Percentiles rank a stretch among this genome's conserved stretches.
These are phyloP conservation scores for Varanus komodoensis DNA, from an alignment of 2,113 vertebrate species.

Conservation along the genomic window DNA sequence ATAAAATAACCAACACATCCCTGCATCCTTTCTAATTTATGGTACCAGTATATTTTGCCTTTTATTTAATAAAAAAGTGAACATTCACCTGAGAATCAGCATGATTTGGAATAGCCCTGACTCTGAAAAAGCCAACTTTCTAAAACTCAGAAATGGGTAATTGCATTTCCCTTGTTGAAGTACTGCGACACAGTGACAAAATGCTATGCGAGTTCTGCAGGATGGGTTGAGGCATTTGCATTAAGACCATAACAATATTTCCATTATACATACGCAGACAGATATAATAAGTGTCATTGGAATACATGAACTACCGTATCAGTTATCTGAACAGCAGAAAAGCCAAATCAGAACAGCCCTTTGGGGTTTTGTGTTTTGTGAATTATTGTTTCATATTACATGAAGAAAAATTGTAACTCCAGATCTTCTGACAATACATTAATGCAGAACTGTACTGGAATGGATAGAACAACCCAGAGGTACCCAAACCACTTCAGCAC, in stretches of 20 bases:
- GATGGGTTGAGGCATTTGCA: not conserved
- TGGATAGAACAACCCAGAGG: not conserved
- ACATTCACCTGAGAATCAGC: constrained; percentile 27
- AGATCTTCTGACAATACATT: constrained; percentile 9
- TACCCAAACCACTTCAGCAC: not conserved
- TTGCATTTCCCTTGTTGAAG: not conserved
- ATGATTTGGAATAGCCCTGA: constrained; percentile 29
- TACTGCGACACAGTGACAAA: constrained; percentile 26
- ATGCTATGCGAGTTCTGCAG: not conserved
- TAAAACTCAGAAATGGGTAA: constrained; percentile 11
- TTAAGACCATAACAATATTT: constrained; percentile 13
- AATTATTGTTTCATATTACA: constrained; percentile 32
- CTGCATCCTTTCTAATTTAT: constrained; percentile 29
- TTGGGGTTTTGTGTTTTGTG: not conserved
- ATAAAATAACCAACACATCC: constrained; percentile 8
- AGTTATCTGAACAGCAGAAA: constrained; percentile 15
- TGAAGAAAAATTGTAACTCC: not conserved
- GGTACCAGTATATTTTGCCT: constrained; percentile 3
- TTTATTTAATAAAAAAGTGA: constrained; percentile 42
- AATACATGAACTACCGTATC: constrained; percentile 29
- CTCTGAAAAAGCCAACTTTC: constrained; percentile 36
- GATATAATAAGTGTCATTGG: not conserved
- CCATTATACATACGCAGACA: constrained; percentile 20
- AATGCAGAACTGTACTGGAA: constrained; percentile 9
- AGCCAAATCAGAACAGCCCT: not conserved